Base-by-base conservation (phyloP, 2,797 vertebrate genomes). In the Leuciscus waleckii region DNA sequence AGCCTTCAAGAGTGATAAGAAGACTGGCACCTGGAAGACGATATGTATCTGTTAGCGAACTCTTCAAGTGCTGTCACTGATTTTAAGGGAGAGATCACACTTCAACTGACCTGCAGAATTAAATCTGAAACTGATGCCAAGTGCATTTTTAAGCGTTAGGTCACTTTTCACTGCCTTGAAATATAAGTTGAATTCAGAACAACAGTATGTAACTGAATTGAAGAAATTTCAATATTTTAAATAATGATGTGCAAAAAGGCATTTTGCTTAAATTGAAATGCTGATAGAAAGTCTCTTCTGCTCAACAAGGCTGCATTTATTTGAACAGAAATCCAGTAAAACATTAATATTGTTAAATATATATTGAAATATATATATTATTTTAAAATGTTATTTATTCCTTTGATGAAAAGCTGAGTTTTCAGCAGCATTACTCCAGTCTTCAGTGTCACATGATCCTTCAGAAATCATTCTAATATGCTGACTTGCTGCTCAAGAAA, bases 1-100 rank as follows among this genome's bases (percentile, higher is more conserved):
- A 32, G n/a, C 63, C 49, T 84, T 77, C 56, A 68, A 68, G 21
- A 74, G 73, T 84, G 74, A 84, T 84, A 56, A 77, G 56, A 83
- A n/a, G 63, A 83, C 81, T 76, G 82, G 58, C 82, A 83, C 82
- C 61, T 76, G 46, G 70, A 75, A 67, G 68, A 73, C 26, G 32
- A 41, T 68, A 76, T 76, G 71, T 83, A 67, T 83, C 82, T 67
- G 82, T 76, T 76, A 83, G 82, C 10, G 16, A 51, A 63, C 56
- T 73, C 54, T 43, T 73, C 49, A 82, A 73, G 54, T 61, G 51
- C 26, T 63, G 39, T 51, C 19, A 7, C 63, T 80, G 71, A 75
- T 76, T 76, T 76, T 67, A 83, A 82, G 69, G 29, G 37, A 73
- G 37, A 82, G 51, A 61, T 82, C 61, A 29, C 79, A 56, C 79